phyloP scores from a whole-genome alignment of 2,113 vertebrate species.

The Lophochroa leadbeateri region DNA sequence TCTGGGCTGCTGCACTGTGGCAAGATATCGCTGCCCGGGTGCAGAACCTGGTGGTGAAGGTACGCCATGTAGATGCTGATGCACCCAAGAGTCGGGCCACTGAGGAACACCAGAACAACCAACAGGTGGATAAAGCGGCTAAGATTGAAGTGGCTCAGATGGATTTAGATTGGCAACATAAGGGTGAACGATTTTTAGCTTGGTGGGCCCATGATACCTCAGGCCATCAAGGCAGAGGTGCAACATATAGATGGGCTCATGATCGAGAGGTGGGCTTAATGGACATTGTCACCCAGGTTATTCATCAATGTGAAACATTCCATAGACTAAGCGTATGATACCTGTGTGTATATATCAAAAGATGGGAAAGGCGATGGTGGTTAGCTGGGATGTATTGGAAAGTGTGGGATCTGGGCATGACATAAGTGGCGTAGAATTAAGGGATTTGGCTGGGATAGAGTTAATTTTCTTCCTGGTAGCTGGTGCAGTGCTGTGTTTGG shows the following conservation, averaged over 20 bases:
- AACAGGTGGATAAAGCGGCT: background rate
- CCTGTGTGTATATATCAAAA: background rate
- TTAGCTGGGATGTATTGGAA: background rate
- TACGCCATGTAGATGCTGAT: background rate
- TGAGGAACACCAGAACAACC: background rate
- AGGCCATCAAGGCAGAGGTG: background rate
- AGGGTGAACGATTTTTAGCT: background rate
- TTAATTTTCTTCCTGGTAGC: background rate
- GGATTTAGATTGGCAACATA: background rate
- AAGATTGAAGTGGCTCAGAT: background rate
- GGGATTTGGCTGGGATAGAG: background rate
- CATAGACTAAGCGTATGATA: background rate
- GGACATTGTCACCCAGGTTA: background rate
- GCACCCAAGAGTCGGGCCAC: background rate
- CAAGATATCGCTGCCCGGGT: background rate
- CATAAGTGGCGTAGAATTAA: background rate
- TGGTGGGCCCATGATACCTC: background rate
- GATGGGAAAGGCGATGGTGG: background rate
- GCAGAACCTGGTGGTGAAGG: background rate
- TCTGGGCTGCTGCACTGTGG: too few relatives aligned
- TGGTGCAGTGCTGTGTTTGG: background rate
- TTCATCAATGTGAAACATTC: background rate
- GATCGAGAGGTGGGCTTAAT: background rate
- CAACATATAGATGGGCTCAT: background rate
- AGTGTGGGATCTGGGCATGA: background rate